These are phyloP conservation scores for Labeo rohita DNA, from an alignment of 2,113 vertebrate genomes.

Conservation along the genomic window DNA sequence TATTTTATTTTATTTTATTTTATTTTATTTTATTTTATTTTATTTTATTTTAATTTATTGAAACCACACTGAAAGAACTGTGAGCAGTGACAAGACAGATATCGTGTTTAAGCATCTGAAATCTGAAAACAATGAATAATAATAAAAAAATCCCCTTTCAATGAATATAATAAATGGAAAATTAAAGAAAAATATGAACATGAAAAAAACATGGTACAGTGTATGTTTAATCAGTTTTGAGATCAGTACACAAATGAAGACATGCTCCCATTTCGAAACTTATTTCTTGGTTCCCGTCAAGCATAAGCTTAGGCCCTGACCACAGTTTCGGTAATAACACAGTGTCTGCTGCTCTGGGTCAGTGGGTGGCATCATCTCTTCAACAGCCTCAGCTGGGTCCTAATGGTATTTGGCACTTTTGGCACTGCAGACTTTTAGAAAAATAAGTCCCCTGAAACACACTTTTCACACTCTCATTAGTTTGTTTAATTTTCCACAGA, in stretches of 20 bases:
- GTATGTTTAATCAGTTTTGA: too few relatives aligned
- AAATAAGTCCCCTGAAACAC: background rate
- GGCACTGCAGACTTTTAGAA: background rate
- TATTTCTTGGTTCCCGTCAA: too few relatives aligned
- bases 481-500: background rate
- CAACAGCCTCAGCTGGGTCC: background rate
- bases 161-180: background rate
- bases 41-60: background rate
- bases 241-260: too few relatives aligned
- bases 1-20: background rate
- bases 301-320: background rate
- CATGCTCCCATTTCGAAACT: too few relatives aligned
- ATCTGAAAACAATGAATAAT: background rate
- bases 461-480: background rate
- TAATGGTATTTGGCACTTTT: background rate
- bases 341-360: background rate
- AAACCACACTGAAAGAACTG: background rate
- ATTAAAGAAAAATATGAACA: too few relatives aligned
- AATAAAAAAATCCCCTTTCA: background rate
- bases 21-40: background rate
- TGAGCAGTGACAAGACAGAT: background rate
- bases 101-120: background rate
- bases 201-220: too few relatives aligned
- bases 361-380: conserved; percentile 4
- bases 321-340: background rate